A percentile compares a stretch with the other conserved stretches of the same genome.
Evolutionary conservation across 2,113 vertebrate genomes (phyloP).

Genomic region (Clarias batrachus): DNA sequence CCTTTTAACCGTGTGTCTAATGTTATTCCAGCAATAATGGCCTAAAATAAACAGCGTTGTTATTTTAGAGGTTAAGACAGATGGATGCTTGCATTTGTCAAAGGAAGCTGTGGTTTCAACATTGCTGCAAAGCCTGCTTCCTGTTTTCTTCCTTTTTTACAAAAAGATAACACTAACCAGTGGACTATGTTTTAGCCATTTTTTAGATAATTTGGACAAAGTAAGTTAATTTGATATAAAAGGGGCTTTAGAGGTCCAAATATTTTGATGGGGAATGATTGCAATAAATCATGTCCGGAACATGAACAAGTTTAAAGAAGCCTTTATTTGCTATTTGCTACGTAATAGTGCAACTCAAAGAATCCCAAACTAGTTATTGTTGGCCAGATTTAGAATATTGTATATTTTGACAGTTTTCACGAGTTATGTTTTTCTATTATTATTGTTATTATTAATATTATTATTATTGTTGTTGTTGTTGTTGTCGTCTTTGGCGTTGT

Average conservation of each 20-base stretch:
- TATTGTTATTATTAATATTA: no score
- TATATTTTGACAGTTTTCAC: no score
- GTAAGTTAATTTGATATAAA: background rate
- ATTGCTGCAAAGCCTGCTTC: constrained; percentile 13
- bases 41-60: background rate
- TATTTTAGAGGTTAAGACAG: background rate
- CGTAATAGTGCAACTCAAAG: background rate
- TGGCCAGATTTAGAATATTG: no score
- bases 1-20: background rate
- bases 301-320: background rate
- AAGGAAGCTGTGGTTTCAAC: constrained; percentile 35
- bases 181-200: background rate
- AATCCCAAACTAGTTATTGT: background rate
- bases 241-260: background rate
- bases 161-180: background rate
- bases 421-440: no score
- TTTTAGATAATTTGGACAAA: background rate
- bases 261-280: background rate
- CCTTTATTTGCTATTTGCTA: background rate
- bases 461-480: no score
- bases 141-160: constrained; percentile 6
- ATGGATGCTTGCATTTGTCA: constrained; percentile 5
- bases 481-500: no score
- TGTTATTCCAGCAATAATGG: background rate
- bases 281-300: background rate